Evolutionary conservation across 2,888 invertebrate genomes (phyloP).

Genomic region (Iselma pallidipennis): DNA sequence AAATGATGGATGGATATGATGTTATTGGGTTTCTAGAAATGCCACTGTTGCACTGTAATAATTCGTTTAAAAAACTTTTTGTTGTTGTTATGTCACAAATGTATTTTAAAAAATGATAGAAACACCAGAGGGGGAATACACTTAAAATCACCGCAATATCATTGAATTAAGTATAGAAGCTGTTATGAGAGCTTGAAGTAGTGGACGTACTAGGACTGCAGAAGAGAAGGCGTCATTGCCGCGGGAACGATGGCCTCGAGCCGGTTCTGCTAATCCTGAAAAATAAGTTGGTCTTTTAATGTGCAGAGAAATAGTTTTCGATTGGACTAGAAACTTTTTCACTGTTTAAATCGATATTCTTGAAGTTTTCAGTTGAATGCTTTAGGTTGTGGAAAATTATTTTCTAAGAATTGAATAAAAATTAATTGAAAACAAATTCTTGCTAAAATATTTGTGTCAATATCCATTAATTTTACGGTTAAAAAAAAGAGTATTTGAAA

Average conservation of each 20-base stretch:
- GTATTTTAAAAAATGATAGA: conserved; percentile 9
- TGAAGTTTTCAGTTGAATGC: conserved; percentile 2
- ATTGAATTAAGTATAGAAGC: conserved; percentile 13
- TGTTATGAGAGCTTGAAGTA: conserved; percentile 24
- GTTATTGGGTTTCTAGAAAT: conserved; percentile 26
- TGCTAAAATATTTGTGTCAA: background rate
- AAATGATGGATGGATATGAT: conserved; percentile 35
- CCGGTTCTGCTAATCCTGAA: conserved; percentile 54
- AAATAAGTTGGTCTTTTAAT: too few relatives aligned
- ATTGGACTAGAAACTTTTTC: conserved; percentile 2
- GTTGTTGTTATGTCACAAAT: conserved; percentile 9
- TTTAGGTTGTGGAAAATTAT: too few relatives aligned
- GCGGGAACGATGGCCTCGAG: conserved; percentile 51
- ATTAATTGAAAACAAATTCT: background rate
- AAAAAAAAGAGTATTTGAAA: background rate
- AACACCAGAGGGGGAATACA: too few relatives aligned
- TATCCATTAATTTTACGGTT: background rate
- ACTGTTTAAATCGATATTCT: background rate
- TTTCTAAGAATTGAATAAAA: too few relatives aligned
- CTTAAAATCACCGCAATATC: conserved; percentile 29
- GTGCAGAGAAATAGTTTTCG: conserved; percentile 10
- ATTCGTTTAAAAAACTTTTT: conserved; percentile 10
- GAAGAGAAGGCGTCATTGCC: conserved; percentile 44
- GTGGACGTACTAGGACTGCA: conserved; percentile 23
- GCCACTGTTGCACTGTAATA: conserved; percentile 22